Evolutionary conservation across 2,113 vertebrate species (phyloP).

Genomic region (Vireo altiloquus): DNA sequence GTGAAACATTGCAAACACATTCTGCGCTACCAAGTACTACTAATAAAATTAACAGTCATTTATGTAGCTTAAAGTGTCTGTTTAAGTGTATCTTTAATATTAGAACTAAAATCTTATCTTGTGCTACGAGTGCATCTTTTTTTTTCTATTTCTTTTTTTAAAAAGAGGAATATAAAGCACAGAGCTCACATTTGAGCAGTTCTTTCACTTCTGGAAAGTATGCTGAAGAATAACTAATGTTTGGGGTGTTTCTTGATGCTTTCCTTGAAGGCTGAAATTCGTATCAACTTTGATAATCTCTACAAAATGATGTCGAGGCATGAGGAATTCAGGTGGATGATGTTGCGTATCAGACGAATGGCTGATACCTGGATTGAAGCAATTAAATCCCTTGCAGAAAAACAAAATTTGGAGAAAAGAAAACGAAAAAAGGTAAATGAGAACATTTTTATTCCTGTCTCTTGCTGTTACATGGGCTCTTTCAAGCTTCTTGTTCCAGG

Average conservation of each 20-base stretch:
- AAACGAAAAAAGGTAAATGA: constrained; percentile 88
- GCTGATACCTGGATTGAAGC: constrained; percentile 92
- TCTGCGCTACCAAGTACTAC: background rate
- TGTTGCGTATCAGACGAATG: constrained; percentile 93
- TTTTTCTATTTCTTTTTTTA: background rate
- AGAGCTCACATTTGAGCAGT: background rate
- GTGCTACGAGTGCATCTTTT: accelerated
- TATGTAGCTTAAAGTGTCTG: background rate
- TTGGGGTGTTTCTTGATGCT: background rate
- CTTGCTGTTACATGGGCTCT: background rate
- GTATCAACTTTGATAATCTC: constrained; percentile 88
- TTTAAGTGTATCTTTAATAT: background rate
- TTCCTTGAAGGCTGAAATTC: constrained; percentile 83
- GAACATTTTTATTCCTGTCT: background rate
- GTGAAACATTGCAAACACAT: background rate
- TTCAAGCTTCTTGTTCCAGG: background rate
- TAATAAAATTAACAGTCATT: background rate
- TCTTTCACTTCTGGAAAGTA: background rate
- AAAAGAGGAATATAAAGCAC: background rate
- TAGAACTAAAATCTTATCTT: background rate
- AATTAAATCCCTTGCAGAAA: constrained; percentile 87
- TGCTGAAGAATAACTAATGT: background rate
- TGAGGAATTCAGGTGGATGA: constrained; percentile 99
- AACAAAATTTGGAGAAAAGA: constrained; percentile 88
- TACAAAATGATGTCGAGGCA: constrained; percentile 92